Evolutionary conservation across 2,113 vertebrate genomes (phyloP).

Genomic region (Thalassarche chlororhynchos): DNA sequence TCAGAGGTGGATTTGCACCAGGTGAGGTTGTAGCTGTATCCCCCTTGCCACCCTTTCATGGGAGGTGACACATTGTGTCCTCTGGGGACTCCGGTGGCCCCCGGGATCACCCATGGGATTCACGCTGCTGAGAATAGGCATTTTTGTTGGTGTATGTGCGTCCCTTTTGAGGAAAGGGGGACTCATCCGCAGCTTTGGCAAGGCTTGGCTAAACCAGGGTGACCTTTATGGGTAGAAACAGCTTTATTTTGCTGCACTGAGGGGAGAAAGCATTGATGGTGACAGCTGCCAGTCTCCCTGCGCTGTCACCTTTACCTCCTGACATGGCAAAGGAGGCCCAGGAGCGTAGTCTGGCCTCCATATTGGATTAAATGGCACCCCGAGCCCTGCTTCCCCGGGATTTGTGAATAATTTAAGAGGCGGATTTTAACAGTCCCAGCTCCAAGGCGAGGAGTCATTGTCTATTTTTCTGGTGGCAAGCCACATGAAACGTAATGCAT

Average conservation of each 20-base stretch:
- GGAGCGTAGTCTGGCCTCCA: accelerated
- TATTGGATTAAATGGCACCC: background rate
- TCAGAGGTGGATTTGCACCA: background rate
- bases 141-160: background rate
- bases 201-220: background rate
- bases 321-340: accelerated
- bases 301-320: background rate
- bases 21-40: background rate
- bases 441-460: background rate
- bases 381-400: background rate
- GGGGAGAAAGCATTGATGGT: background rate
- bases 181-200: background rate
- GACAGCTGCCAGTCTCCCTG: background rate
- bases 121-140: background rate
- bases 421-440: background rate
- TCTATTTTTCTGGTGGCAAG: background rate
- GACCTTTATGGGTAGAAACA: background rate
- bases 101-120: background rate
- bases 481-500: background rate
- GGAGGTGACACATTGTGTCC: background rate
- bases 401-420: background rate
- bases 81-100: background rate
- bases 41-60: background rate
- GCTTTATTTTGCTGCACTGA: background rate
- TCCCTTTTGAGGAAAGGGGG: background rate